A percentile compares a stretch with the other conserved stretches of the same genome.
Evolutionary conservation across 2,113 vertebrate species (phyloP).

Genomic region (Dicaeum eximium): DNA sequence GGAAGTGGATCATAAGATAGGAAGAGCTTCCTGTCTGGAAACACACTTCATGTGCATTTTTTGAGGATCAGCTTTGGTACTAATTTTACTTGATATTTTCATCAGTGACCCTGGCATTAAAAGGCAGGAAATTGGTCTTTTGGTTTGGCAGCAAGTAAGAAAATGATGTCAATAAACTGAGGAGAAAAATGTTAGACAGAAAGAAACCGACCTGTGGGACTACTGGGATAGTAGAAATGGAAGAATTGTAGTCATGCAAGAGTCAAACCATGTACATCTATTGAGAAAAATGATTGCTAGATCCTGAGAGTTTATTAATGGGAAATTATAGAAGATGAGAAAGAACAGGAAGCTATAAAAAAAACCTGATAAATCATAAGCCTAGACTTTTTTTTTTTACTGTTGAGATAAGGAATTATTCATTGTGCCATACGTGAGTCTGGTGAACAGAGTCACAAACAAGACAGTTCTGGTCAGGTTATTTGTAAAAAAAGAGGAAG

Average conservation of each 20-base stretch:
- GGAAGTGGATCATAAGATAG: neutral
- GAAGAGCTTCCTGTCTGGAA: neutral
- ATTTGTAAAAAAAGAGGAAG: neutral
- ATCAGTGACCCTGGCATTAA: neutral
- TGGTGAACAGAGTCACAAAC: neutral
- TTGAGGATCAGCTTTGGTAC: neutral
- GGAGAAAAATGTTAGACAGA: neutral
- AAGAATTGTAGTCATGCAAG: neutral
- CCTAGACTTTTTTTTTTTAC: neutral
- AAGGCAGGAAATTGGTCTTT: neutral
- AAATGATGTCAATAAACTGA: neutral
- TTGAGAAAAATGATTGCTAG: neutral
- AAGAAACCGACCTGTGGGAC: neutral
- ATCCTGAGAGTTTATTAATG: neutral
- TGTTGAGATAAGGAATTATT: neutral
- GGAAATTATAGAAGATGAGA: neutral
- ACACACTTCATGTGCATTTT: neutral
- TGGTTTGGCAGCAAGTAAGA: neutral
- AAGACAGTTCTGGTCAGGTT: neutral
- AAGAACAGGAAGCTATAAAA: neutral
- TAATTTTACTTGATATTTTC: slow-evolving; percentile 14
- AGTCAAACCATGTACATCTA: neutral
- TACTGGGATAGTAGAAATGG: neutral
- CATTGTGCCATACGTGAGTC: rapidly evolving
- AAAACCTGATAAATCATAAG: neutral